A percentile compares a stretch with the other conserved stretches of the same genome.
phyloP scores from a whole-genome alignment of 2,888 invertebrate genomes.

The Erebia aethiops region DNA sequence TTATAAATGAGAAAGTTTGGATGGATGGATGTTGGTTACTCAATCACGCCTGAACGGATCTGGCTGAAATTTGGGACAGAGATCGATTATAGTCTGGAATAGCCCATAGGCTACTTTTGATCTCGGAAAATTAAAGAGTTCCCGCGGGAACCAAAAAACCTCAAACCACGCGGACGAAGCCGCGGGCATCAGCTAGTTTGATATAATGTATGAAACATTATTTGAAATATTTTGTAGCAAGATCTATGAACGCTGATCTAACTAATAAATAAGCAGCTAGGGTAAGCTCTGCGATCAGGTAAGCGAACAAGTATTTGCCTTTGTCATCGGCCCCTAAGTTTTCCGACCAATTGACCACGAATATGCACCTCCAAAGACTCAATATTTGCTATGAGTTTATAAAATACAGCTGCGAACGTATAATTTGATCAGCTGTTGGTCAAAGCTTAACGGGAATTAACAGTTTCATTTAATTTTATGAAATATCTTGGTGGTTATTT shows the following conservation, averaged over 20 bases:
- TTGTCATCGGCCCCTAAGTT: constrained; percentile 47
- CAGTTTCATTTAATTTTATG: neutral
- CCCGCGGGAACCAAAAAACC: too few relatives aligned
- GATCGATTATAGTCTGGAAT: too few relatives aligned
- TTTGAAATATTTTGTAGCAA: neutral
- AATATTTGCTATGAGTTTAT: constrained; percentile 57
- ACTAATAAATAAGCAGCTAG: neutral
- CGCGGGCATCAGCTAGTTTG: too few relatives aligned
- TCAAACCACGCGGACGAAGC: too few relatives aligned
- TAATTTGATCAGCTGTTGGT: constrained; percentile 64
- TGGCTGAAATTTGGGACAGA: too few relatives aligned
- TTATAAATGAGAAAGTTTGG: too few relatives aligned
- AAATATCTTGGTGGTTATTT: neutral
- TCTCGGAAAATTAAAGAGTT: too few relatives aligned
- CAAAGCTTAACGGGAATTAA: constrained; percentile 1
- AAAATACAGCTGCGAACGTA: constrained; percentile 53
- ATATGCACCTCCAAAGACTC: constrained; percentile 52
- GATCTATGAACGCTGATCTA: neutral
- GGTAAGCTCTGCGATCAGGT: constrained; percentile 17
- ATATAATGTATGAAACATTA: too few relatives aligned
- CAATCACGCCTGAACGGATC: too few relatives aligned
- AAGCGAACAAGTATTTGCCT: constrained; percentile 11
- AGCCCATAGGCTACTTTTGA: too few relatives aligned
- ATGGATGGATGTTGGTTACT: too few relatives aligned
- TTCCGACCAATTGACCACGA: constrained; percentile 65